Conservation (phyloP, 30 jellyfish, hydroid and myxozoan genomes). For the Morbakka virulenta region DNA sequence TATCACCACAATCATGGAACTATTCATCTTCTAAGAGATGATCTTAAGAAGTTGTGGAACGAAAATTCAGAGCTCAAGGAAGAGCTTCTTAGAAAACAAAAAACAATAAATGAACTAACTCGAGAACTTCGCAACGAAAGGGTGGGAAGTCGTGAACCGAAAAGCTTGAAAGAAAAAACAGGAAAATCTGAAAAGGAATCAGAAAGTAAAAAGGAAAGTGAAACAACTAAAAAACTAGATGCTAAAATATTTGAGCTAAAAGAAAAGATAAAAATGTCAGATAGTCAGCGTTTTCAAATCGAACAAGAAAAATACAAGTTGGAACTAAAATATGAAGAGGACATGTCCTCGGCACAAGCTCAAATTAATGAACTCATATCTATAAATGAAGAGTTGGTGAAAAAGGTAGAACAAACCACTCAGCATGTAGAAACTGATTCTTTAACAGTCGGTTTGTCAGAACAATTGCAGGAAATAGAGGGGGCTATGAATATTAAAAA, state of each 20-base stretch:
- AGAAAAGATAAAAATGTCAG: constrained; percentile 28
- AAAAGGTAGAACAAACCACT: too few relatives aligned
- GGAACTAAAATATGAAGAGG: constrained; percentile 11
- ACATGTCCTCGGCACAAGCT: background rate
- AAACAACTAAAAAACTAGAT: background rate
- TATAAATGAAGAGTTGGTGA: constrained; percentile 1
- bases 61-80: constrained; percentile 85
- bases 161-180: constrained; percentile 15
- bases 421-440: too few relatives aligned
- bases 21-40: constrained; percentile 94
- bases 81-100: constrained; percentile 57
- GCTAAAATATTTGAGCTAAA: constrained; percentile 1
- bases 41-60: constrained; percentile 77
- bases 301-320: constrained; percentile 21
- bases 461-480: constrained; percentile 17
- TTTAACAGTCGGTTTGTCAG: too few relatives aligned
- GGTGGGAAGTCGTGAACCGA: constrained; percentile 10
- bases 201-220: background rate
- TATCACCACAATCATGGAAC: constrained; percentile 90
- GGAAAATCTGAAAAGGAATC: background rate
- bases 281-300: constrained; percentile 11
- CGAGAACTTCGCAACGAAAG: constrained; percentile 76
- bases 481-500: constrained; percentile 14
- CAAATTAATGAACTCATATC: background rate
- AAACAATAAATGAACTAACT: constrained; percentile 73